Evolutionary conservation across 1,140 invertebrate genomes (phyloP).

Genomic region (Cydia splendana): DNA sequence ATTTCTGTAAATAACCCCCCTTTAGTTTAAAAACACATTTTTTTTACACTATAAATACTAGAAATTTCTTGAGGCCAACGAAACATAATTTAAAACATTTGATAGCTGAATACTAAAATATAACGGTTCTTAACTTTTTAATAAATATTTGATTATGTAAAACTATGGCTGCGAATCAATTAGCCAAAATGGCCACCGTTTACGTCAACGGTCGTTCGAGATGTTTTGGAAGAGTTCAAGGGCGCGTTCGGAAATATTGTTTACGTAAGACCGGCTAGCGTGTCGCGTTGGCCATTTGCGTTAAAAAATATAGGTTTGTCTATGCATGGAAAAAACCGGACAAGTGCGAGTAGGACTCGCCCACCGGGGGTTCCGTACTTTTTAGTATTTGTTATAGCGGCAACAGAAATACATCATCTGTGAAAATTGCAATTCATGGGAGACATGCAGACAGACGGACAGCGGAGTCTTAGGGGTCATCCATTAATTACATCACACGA

Average conservation of each 20-base stretch:
- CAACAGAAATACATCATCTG: no score
- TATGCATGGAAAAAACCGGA: neutral
- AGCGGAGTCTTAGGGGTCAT: no score
- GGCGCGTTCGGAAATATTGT: conserved; percentile 22
- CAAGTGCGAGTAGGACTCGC: no score
- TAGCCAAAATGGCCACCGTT: conserved; percentile 36
- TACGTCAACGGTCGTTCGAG: conserved; percentile 42
- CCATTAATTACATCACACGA: no score
- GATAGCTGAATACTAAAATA: neutral
- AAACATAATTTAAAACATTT: neutral
- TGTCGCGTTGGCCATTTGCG: neutral
- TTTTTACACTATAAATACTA: no score
- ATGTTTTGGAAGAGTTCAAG: conserved; percentile 48
- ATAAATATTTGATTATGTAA: conserved; percentile 5
- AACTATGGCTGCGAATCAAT: conserved; percentile 20
- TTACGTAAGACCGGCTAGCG: conserved; percentile 23
- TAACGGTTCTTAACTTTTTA: conserved; percentile 3
- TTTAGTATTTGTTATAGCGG: no score
- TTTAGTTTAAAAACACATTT: no score
- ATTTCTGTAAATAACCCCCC: no score
- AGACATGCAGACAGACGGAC: no score
- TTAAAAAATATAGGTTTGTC: conserved; percentile 10
- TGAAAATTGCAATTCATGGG: no score
- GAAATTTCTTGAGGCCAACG: no score
- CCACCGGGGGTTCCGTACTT: no score